Percentiles rank a stretch among this genome's conserved stretches.
Conservation (phyloP, 2,113 vertebrate species). For the Heterocephalus glaber region DNA sequence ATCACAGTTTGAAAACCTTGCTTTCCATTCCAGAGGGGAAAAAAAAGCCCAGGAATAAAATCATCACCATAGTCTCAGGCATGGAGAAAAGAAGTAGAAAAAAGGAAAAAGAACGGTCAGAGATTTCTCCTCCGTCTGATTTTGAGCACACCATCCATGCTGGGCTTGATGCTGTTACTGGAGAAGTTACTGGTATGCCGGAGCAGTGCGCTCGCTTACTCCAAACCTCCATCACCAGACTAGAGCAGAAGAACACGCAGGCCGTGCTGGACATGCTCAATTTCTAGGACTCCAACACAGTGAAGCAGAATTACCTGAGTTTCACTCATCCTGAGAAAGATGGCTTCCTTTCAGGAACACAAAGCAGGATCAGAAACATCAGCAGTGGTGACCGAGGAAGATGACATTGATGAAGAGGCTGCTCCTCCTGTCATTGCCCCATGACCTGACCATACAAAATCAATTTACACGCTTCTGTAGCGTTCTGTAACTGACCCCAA, state of each 20-base stretch:
- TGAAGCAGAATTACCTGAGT: constrained; percentile 98
- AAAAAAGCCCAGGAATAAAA: no score
- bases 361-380: constrained; percentile 92
- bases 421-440: constrained; percentile 95
- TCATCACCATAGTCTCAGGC: neutral
- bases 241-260: constrained; percentile 99
- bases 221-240: constrained; percentile 98
- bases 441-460: constrained; percentile 97
- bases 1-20: no score
- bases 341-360: constrained; percentile 89
- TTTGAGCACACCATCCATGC: constrained; percentile 99
- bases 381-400: constrained; percentile 90
- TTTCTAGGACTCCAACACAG: constrained; percentile 97
- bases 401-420: constrained; percentile 93
- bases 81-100: constrained; percentile 86
- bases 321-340: constrained; percentile 97
- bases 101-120: constrained; percentile 96
- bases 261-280: constrained; percentile 95
- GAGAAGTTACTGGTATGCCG: constrained; percentile 99
- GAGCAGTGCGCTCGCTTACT: constrained; percentile 98
- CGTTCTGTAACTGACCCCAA: constrained; percentile 96
- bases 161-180: constrained; percentile 97
- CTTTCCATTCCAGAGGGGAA: no score
- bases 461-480: constrained; percentile 96
- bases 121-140: constrained; percentile 95